phyloP scores from a whole-genome alignment of 2,797 vertebrate species.

The Cryptoprocta ferox region DNA sequence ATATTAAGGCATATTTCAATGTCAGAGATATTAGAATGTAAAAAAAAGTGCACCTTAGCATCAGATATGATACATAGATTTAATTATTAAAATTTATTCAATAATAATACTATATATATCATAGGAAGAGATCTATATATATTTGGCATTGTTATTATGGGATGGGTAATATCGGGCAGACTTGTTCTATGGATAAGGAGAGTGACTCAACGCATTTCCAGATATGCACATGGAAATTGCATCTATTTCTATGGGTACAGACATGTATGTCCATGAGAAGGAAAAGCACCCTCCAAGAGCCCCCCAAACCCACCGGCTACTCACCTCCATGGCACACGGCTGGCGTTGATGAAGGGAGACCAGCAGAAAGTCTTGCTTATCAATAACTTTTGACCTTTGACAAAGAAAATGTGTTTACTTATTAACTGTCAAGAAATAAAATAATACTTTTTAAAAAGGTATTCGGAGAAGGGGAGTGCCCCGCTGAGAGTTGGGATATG shows the following conservation, averaged over 20 bases:
- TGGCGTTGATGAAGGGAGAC: accelerated
- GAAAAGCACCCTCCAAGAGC: no score
- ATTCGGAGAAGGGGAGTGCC: not conserved
- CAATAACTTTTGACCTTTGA: not conserved
- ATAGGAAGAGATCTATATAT: not conserved
- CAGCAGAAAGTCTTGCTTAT: not conserved
- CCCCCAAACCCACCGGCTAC: not conserved
- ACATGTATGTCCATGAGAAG: not conserved
- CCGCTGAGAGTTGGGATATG: no score
- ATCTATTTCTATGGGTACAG: not conserved
- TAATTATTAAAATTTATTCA: not conserved
- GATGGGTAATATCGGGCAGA: no score
- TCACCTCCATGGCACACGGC: not conserved
- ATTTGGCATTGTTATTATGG: no score
- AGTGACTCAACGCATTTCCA: no score
- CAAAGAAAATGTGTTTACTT: not conserved
- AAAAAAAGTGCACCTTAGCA: not conserved
- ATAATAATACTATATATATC: not conserved
- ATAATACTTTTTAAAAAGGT: not conserved
- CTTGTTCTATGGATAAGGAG: not conserved
- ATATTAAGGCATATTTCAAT: not conserved
- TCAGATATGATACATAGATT: not conserved
- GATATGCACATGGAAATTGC: not conserved
- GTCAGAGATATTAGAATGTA: not conserved
- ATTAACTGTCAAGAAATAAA: not conserved